Conservation (phyloP, 2,888 invertebrate genomes). For the Molanna angustata region DNA sequence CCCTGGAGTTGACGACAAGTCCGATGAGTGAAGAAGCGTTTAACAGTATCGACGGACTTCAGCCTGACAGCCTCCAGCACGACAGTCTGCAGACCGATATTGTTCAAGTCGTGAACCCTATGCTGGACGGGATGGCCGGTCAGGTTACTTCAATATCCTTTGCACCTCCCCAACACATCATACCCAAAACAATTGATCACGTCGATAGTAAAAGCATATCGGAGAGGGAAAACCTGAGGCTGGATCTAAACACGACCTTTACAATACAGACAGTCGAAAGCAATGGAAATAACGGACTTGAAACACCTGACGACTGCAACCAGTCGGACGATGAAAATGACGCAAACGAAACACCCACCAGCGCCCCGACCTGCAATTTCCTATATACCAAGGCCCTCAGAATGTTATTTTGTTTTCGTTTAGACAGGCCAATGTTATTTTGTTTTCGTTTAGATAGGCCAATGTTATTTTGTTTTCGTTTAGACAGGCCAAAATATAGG, state of each 20-base stretch:
- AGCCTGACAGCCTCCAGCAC: slow-evolving; percentile 56
- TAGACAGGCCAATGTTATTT: too few relatives aligned
- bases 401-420: too few relatives aligned
- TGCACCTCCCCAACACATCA: slow-evolving; percentile 44
- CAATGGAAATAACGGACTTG: slow-evolving; percentile 17
- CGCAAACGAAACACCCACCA: slow-evolving; percentile 19
- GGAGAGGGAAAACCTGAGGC: slow-evolving; percentile 22
- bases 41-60: slow-evolving; percentile 42
- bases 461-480: too few relatives aligned
- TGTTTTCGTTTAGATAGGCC: too few relatives aligned
- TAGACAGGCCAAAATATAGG: too few relatives aligned
- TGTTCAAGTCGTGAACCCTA: slow-evolving; percentile 54
- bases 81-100: slow-evolving; percentile 56
- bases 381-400: too few relatives aligned
- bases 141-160: slow-evolving; percentile 51
- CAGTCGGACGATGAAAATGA: slow-evolving; percentile 28
- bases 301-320: slow-evolving; percentile 23
- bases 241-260: slow-evolving; percentile 27
- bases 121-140: slow-evolving; percentile 51
- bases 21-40: slow-evolving; percentile 59
- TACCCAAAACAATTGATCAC: slow-evolving; percentile 33
- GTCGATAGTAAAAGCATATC: slow-evolving; percentile 42
- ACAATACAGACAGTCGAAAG: slow-evolving; percentile 15
- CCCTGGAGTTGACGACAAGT: slow-evolving; percentile 75
- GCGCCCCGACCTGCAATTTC: slow-evolving; percentile 24